phyloP scores from a whole-genome alignment of 2,888 invertebrate species.

The Hoplodrina blanda region DNA sequence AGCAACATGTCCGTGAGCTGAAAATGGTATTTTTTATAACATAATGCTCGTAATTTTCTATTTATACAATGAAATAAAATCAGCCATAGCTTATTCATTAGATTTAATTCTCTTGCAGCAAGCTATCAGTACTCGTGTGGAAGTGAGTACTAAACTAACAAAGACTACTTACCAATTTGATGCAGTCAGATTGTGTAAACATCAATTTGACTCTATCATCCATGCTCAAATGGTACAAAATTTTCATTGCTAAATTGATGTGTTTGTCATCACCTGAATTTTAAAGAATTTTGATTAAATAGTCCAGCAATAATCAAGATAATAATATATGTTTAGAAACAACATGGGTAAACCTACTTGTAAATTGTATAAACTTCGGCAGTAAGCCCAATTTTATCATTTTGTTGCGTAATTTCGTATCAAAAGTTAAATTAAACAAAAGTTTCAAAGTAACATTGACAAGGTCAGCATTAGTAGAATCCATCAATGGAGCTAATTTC shows the following conservation, averaged over 20 bases:
- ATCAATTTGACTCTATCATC: conserved; percentile 98
- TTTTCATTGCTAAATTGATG: conserved; percentile 94
- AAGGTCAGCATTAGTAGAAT: conserved; percentile 92
- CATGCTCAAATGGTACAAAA: conserved; percentile 98
- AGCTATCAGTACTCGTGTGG: neutral
- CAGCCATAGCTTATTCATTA: neutral
- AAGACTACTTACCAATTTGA: conserved; percentile 92
- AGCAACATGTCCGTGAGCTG: conserved; percentile 95
- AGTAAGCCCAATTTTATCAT: conserved; percentile 97
- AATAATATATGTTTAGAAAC: conserved; percentile 72
- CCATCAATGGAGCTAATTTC: conserved; percentile 95
- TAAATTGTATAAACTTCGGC: conserved; percentile 96
- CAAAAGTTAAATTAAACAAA: conserved; percentile 98
- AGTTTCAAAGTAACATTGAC: conserved; percentile 96
- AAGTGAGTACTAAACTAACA: neutral
- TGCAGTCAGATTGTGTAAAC: conserved; percentile 98
- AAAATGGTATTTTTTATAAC: neutral
- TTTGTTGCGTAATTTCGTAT: conserved; percentile 95
- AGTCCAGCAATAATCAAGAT: neutral
- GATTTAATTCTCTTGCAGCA: neutral
- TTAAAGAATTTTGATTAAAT: conserved; percentile 4
- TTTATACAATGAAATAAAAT: neutral
- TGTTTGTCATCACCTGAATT: conserved; percentile 93
- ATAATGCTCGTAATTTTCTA: too few relatives aligned
- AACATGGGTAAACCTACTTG: conserved; percentile 91